Percentiles rank a stretch among this genome's conserved stretches.
These are phyloP conservation scores for Drusus annulatus DNA, from an alignment of 1,140 invertebrate genomes.

Conservation along the genomic window DNA sequence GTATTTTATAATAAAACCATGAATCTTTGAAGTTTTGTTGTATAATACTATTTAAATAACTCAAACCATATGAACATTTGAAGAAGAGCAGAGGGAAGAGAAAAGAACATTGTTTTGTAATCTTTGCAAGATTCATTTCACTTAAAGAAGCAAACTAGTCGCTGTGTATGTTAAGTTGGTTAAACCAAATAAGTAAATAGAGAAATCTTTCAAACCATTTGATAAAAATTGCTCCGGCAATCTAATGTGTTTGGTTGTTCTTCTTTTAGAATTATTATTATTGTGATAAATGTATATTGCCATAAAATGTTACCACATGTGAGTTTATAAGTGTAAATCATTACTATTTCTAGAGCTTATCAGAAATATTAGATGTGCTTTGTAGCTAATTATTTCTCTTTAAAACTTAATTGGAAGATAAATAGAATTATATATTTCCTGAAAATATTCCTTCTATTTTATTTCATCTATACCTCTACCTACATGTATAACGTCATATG, in stretches of 20 bases:
- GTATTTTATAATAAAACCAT: no score
- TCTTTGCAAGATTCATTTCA: no score
- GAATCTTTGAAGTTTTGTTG: no score
- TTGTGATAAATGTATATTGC: constrained; percentile 47
- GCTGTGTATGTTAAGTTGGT: constrained; percentile 32
- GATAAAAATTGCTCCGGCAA: constrained; percentile 12
- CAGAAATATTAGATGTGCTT: constrained; percentile 44
- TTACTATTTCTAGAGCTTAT: neutral
- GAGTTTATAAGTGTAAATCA: neutral
- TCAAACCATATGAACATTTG: no score
- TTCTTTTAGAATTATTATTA: constrained; percentile 26
- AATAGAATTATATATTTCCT: constrained; percentile 31
- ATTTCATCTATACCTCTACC: neutral
- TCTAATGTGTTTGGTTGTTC: constrained; percentile 14
- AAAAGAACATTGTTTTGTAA: no score
- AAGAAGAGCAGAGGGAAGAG: no score
- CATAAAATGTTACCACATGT: constrained; percentile 46
- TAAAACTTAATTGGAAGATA: constrained; percentile 45
- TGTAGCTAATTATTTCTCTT: constrained; percentile 39
- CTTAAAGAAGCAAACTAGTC: constrained; percentile 11
- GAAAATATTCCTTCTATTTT: neutral
- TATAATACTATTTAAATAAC: no score
- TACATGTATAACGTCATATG: neutral
- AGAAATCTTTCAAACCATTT: constrained; percentile 12
- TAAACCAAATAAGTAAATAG: constrained; percentile 20